Percentiles rank a stretch among this genome's conserved stretches.
These are phyloP conservation scores for Amphipyra berbera DNA, from an alignment of 2,888 invertebrate species.

Conservation along the genomic window DNA sequence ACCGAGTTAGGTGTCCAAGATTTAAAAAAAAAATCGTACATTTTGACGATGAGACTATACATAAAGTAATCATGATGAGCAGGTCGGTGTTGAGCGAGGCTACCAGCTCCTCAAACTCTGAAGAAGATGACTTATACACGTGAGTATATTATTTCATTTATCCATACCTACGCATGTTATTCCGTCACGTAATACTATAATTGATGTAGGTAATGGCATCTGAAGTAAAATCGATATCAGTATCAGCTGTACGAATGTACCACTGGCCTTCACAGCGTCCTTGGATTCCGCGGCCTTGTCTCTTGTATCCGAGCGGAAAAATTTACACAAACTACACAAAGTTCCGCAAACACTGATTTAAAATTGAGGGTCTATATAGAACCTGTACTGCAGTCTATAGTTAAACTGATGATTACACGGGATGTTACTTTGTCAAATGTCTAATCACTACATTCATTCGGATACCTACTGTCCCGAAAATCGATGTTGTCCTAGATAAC, in stretches of 20 bases:
- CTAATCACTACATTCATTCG: not conserved
- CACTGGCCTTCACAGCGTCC: constrained; percentile 36
- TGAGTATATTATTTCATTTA: constrained; percentile 64
- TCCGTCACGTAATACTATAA: not conserved
- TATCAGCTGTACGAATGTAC: constrained; percentile 44
- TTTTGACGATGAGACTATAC: constrained; percentile 12
- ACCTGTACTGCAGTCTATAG: not conserved
- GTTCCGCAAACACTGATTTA: constrained; percentile 13
- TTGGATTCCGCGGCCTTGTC: constrained; percentile 24
- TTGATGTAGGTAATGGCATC: constrained; percentile 8
- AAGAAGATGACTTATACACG: constrained; percentile 81
- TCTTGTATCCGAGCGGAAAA: constrained; percentile 1
- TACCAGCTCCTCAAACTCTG: constrained; percentile 74
- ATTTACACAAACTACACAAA: not conserved
- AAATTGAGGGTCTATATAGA: not conserved
- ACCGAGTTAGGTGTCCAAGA: no score
- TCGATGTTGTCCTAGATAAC: constrained; percentile 46
- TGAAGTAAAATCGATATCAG: constrained; percentile 42
- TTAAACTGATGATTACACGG: not conserved
- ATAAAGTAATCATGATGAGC: constrained; percentile 69
- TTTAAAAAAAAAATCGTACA: constrained; percentile 18
- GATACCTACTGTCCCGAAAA: constrained; percentile 39
- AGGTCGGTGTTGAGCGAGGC: constrained; percentile 76
- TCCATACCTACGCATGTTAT: not conserved
- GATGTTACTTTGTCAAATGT: not conserved